Evolutionary conservation across 2,888 invertebrate genomes (phyloP).

Genomic region (Eugnorisma glareosa): DNA sequence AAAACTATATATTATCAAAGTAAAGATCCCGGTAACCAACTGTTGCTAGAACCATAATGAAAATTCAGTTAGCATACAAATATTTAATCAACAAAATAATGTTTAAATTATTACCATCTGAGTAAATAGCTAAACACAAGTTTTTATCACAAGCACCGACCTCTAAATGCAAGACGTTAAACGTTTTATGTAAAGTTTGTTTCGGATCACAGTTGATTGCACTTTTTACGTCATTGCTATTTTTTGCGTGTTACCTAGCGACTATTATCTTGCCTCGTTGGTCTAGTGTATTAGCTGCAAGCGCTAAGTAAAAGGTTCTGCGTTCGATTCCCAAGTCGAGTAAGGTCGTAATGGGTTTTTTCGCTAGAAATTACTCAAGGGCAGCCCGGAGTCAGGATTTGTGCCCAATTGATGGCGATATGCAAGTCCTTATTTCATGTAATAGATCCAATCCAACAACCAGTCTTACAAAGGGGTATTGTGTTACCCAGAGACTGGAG

Average conservation of each 20-base stretch:
- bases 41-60: neutral
- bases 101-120: neutral
- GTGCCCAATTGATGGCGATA: no score
- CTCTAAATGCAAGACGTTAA: slow-evolving; percentile 8
- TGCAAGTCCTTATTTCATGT: no score
- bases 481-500: no score
- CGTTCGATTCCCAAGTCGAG: neutral
- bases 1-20: neutral
- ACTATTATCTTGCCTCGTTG: neutral
- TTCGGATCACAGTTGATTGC: neutral
- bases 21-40: neutral
- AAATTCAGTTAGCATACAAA: neutral
- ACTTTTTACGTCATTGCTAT: neutral
- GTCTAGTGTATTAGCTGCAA: neutral
- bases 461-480: no score
- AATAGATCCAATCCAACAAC: no score
- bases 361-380: neutral
- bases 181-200: slow-evolving; percentile 3
- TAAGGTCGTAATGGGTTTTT: neutral
- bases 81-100: neutral
- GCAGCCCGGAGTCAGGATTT: neutral
- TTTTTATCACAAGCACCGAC: slow-evolving; percentile 11
- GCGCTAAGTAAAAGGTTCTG: neutral
- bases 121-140: neutral
- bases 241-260: neutral